Evolutionary conservation across 2,113 vertebrate genomes (phyloP), one percentile per base, ranked within the genome.

Genomic region (Lamprologus ornatipinnis): DNA sequence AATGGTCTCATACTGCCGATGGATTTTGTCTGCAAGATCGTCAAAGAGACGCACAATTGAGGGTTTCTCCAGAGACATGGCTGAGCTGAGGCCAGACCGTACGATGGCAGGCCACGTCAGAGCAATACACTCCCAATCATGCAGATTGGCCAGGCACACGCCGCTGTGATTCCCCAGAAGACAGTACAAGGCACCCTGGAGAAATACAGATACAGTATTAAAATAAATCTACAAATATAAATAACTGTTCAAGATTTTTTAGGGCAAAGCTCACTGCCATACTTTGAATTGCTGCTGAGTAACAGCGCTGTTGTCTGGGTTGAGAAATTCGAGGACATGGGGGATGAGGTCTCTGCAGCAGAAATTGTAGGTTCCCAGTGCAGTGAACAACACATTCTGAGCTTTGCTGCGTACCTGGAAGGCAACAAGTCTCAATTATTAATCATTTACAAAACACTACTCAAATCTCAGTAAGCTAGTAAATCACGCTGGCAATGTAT

Each of bases 271-370:
- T n/a, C 21, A 40, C 26, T 33, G 53, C 17, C 87, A 23, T 98
- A 99, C 98, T 97, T 99, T 99, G 93, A 99, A 98, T 81, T 99
- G 98, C 88, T 99, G 98, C 84, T 98, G 98, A 33, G 96, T 98
- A 92, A 99, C 95, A 51, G 96, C 94, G 82, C 96, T 95, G 80
- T 96, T 96, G 55, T 97, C 96, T 0, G 98, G 98, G 81, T 94
- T 94, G 91, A 99, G 95, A 85, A 97, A 98, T 92, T 98, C 95
- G 23, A 99, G 96, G 89, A 99, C 98, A 28, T 97, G 96, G 31
- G 98, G 98, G 92, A 99, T 98, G 21, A 99, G 95, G 94, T 99
- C 98, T 95, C 98, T 96, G 95, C 98, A 99, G 94, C 98, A 99
- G 94, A 99, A 99, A 85, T 98, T 99, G 94, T 99, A 99, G 1